phyloP scores from a whole-genome alignment of 2,797 vertebrate genomes.

The Menidia menidia region DNA sequence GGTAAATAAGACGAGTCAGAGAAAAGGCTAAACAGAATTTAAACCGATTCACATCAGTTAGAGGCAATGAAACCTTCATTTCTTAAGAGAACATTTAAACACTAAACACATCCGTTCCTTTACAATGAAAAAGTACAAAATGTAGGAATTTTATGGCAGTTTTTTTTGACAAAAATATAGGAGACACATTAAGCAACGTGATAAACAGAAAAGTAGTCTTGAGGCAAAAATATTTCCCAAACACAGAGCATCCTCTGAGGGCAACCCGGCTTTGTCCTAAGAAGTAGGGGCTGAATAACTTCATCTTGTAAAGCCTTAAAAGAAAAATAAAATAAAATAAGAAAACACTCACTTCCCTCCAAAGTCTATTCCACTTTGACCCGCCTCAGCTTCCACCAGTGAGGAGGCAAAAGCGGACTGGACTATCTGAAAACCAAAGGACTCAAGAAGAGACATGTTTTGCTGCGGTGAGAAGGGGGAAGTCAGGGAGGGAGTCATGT shows the following conservation, averaged over 20 bases:
- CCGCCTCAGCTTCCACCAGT: conserved; percentile 92
- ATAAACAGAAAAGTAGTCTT: conserved; percentile 68
- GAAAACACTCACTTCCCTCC: conserved; percentile 89
- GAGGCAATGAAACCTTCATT: conserved; percentile 56
- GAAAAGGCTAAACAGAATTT: conserved; percentile 35
- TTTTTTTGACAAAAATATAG: conserved; percentile 66
- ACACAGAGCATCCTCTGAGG: conserved; percentile 57
- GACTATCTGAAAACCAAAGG: conserved; percentile 99
- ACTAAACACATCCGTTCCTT: conserved; percentile 39
- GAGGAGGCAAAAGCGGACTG: conserved; percentile 98
- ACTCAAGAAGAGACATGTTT: conserved; percentile 99
- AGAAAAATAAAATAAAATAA: not conserved
- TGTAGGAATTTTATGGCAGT: conserved; percentile 70
- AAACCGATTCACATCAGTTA: conserved; percentile 44
- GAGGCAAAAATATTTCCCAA: conserved; percentile 73
- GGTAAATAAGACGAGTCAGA: conserved; percentile 39
- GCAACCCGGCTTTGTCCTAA: conserved; percentile 57
- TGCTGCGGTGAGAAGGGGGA: conserved; percentile 98
- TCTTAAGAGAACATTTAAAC: conserved; percentile 42
- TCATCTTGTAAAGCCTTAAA: conserved; percentile 21
- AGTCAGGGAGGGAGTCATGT: conserved; percentile 86
- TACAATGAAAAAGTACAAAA: conserved; percentile 70
- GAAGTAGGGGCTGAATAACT: conserved; percentile 32
- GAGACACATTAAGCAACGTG: conserved; percentile 60
- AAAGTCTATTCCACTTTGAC: conserved; percentile 91